Conservation (phyloP, 2,888 invertebrate species). For the Cynaeus angustus region DNA sequence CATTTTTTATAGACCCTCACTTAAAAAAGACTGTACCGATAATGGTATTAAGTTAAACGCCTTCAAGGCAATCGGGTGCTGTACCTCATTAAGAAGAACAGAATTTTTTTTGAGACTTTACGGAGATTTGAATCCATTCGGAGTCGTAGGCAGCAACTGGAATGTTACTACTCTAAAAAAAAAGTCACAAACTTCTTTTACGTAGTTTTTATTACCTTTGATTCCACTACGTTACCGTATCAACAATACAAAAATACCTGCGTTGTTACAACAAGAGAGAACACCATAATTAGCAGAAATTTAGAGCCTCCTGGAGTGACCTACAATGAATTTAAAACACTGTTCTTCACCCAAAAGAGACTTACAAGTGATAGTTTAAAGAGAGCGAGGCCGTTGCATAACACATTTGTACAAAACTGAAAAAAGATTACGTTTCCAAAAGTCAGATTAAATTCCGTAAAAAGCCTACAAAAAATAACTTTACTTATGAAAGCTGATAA, state of each 20-base stretch:
- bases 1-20: neutral
- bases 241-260: slow-evolving; percentile 23
- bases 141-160: slow-evolving; percentile 11
- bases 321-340: neutral
- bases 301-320: neutral
- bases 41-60: slow-evolving; percentile 11
- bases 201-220: neutral
- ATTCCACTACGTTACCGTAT: slow-evolving; percentile 18
- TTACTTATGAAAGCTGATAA: neutral
- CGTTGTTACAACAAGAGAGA: neutral
- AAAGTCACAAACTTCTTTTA: no score
- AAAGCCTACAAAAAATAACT: slow-evolving; percentile 4
- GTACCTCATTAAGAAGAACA: slow-evolving; percentile 6
- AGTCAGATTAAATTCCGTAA: neutral
- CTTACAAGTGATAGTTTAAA: no score
- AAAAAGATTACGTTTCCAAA: no score
- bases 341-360: no score
- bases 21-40: slow-evolving; percentile 13
- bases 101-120: slow-evolving; percentile 2
- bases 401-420: no score
- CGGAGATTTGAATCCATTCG: neutral
- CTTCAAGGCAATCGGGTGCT: neutral
- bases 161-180: slow-evolving; percentile 4
- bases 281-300: neutral
- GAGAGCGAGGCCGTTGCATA: no score